Evolutionary conservation across 2,797 vertebrate genomes (phyloP).

Genomic region (Eulemur rubriventer): DNA sequence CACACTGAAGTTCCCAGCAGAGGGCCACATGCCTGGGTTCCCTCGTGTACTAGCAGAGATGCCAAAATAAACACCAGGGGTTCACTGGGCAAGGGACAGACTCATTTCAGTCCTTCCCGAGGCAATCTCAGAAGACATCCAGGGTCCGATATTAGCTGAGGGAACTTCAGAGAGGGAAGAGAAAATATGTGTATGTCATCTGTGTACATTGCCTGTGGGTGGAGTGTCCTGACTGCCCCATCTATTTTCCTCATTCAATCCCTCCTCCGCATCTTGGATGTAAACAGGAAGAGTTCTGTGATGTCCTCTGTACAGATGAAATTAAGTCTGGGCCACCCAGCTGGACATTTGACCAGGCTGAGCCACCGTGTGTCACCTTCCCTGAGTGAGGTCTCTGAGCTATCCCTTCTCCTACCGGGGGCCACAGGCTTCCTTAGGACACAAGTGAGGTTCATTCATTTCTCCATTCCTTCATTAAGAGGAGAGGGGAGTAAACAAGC

Average conservation of each 20-base stretch:
- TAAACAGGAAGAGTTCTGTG: not conserved
- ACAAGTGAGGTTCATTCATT: not conserved
- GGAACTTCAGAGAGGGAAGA: not conserved
- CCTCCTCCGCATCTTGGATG: not conserved
- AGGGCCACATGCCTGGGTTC: not conserved
- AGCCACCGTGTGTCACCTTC: not conserved
- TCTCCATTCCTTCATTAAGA: not conserved
- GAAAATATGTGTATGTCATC: fast-evolving
- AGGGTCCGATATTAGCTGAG: not conserved
- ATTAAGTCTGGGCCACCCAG: not conserved
- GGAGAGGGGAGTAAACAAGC: not conserved
- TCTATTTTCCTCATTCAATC: not conserved
- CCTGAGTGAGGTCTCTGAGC: not conserved
- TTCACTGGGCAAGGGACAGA: not conserved
- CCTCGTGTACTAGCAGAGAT: not conserved
- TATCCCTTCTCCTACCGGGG: not conserved
- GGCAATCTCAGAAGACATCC: not conserved
- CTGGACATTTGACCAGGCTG: not conserved
- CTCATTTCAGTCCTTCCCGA: not conserved
- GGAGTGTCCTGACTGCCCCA: fast-evolving
- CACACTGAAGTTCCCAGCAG: not conserved
- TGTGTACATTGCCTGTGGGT: not conserved
- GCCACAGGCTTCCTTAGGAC: not conserved
- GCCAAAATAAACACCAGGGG: not conserved
- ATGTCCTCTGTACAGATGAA: not conserved